phyloP scores from a whole-genome alignment of 2,113 vertebrate genomes.

The Anhinga anhinga region DNA sequence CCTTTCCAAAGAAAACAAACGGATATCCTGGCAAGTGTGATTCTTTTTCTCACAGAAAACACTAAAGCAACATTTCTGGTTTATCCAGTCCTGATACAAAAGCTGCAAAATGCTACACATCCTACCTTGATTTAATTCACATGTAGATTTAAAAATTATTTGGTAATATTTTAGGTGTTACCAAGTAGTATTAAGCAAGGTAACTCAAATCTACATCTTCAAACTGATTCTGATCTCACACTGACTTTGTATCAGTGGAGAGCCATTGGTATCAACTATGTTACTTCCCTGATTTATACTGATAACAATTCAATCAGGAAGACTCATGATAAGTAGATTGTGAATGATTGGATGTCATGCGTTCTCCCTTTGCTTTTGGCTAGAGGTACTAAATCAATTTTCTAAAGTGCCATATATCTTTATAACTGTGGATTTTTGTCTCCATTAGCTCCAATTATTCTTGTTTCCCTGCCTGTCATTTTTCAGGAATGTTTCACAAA shows the following conservation, averaged over 20 bases:
- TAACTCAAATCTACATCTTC: not conserved
- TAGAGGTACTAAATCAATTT: conserved; percentile 37
- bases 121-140: not conserved
- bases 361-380: not conserved
- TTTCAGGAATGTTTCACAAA: conserved; percentile 26
- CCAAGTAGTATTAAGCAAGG: not conserved
- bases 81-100: not conserved
- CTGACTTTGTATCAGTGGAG: not conserved
- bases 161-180: not conserved
- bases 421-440: conserved; percentile 18
- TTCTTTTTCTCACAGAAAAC: not conserved
- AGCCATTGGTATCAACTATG: not conserved
- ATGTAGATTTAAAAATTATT: not conserved
- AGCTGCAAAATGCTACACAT: not conserved
- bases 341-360: not conserved
- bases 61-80: not conserved
- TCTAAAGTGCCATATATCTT: conserved; percentile 28
- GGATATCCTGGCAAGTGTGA: not conserved
- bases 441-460: conserved; percentile 48
- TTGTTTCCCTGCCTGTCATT: conserved; percentile 31
- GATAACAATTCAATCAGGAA: conserved; percentile 14
- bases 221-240: not conserved
- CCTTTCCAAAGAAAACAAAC: not conserved
- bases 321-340: not conserved
- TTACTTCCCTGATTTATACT: not conserved